Base-by-base conservation (phyloP, 2,797 vertebrate genomes). In the Hypotaenidia philippensis region DNA sequence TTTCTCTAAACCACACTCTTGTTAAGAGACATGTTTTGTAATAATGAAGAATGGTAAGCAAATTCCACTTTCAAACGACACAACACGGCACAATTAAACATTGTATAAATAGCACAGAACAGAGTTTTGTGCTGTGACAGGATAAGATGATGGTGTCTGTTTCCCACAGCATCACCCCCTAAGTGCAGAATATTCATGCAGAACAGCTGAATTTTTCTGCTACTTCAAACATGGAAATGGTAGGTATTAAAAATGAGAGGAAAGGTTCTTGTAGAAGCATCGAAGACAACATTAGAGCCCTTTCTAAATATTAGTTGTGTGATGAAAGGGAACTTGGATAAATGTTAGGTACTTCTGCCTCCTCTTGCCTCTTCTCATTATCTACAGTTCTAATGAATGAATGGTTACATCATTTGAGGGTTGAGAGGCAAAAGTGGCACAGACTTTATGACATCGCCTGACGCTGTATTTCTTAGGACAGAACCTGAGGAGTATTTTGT, bases 1-100 rank as follows among this genome's bases (percentile, higher is more conserved):
- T 36, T 93, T 81, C 83, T 80, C 76, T 50, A 93, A 93, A 68
- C 36, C 40, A 64, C 36, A 5, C 53, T 91, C 71, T 8, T 65
- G 34, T 55, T 75, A 61, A 82, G 64, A 79, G 61, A 70, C 19
- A 3, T 68, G 38, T 91, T 89, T 92, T 86, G 59, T 83, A 85
- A 78, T 87, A 91, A 75, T 65, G 61, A 89, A 75, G 23, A 78
- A 83, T 29, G 15, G 34, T 61, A 89, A 96, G 89, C 61, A 89
- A 95, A 71, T 75, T 60, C 32, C 29, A 34, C 66, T 92, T 81
- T 52, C 56, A 90, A 87, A 71, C 83, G 75, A 89, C 75, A 82
- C 21, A 85, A 56, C 40, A 32, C 45, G 44, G 13, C 47, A 20
- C 61, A 75, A 55, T 83, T 83, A 89, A 81, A 40, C 19, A 4